Percentiles rank a stretch among this genome's conserved stretches.
Evolutionary conservation across 2,797 vertebrate species (phyloP).

Genomic region (Enteromius afrohamiltoni): DNA sequence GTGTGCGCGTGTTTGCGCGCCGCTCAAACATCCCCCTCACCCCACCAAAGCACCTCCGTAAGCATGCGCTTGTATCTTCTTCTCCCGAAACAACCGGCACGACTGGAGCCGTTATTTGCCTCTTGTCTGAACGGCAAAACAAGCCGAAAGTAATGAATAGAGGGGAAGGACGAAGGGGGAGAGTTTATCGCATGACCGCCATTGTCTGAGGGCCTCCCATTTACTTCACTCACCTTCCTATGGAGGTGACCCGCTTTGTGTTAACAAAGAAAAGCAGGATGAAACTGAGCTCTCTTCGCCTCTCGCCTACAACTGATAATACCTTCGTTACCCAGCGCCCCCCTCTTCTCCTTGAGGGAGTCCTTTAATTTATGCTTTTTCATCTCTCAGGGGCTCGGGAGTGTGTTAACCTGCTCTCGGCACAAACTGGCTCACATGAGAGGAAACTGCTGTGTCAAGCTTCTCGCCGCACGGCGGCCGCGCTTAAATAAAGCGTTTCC

Average conservation of each 20-base stretch:
- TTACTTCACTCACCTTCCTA: slow-evolving; percentile 78
- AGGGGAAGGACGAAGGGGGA: slow-evolving; percentile 71
- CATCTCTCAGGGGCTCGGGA: slow-evolving; percentile 75
- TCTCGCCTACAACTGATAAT: slow-evolving; percentile 75
- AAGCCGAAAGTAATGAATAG: slow-evolving; percentile 65
- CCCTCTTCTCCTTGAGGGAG: slow-evolving; percentile 75
- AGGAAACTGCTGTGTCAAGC: slow-evolving; percentile 77
- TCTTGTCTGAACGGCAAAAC: slow-evolving; percentile 52
- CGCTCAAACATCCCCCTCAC: slow-evolving; percentile 16
- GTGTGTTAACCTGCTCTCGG: slow-evolving; percentile 74
- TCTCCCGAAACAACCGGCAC: slow-evolving; percentile 54
- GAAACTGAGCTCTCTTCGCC: slow-evolving; percentile 78
- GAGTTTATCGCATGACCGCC: slow-evolving; percentile 75
- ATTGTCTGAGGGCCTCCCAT: slow-evolving; percentile 72
- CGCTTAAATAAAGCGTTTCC: slow-evolving; percentile 56
- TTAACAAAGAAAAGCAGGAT: slow-evolving; percentile 80
- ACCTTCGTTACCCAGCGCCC: slow-evolving; percentile 69
- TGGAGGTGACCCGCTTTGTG: slow-evolving; percentile 80
- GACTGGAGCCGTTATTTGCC: slow-evolving; percentile 63
- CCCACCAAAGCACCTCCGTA: slow-evolving; percentile 49
- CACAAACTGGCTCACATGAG: slow-evolving; percentile 70
- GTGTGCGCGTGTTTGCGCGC: slow-evolving; percentile 68
- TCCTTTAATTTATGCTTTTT: slow-evolving; percentile 82
- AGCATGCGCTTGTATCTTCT: slow-evolving; percentile 61
- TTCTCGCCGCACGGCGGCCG: slow-evolving; percentile 52